Conservation (phyloP, 37 sponge, comb jelly and placozoan genomes). For the Cliona cf. orientalis region DNA sequence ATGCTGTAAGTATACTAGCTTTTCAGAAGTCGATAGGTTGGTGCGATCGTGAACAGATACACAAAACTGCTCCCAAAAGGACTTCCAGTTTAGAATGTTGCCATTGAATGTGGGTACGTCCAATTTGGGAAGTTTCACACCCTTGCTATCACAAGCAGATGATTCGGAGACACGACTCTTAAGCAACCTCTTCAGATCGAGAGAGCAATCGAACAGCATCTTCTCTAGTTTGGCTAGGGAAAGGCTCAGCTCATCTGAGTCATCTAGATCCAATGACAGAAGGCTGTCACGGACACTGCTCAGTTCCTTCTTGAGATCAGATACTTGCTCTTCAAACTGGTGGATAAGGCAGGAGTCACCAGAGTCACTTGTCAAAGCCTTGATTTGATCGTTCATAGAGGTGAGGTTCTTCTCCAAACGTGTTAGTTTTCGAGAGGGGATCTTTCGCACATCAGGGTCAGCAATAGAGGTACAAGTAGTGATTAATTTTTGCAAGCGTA, state of each 20-base stretch:
- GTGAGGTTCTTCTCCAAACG: neutral
- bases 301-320: neutral
- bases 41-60: too few species aligned
- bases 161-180: neutral
- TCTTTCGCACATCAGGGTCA: neutral
- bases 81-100: too few species aligned
- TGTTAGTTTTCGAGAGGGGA: neutral
- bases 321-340: neutral
- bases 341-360: conserved; percentile 1
- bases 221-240: neutral
- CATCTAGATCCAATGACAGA: neutral
- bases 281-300: neutral
- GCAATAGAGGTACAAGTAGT: neutral
- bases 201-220: conserved; percentile 8
- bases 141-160: neutral
- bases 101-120: too few species aligned
- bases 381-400: neutral
- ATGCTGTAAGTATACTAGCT: too few species aligned
- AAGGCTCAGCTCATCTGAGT: neutral
- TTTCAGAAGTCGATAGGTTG: too few species aligned
- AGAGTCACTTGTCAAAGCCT: neutral
- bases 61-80: too few species aligned
- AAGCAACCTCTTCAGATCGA: neutral
- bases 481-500: too few species aligned
- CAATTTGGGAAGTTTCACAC: too few species aligned